Evolutionary conservation across 2,797 vertebrate genomes (phyloP).

Genomic region (Cossypha caffra): DNA sequence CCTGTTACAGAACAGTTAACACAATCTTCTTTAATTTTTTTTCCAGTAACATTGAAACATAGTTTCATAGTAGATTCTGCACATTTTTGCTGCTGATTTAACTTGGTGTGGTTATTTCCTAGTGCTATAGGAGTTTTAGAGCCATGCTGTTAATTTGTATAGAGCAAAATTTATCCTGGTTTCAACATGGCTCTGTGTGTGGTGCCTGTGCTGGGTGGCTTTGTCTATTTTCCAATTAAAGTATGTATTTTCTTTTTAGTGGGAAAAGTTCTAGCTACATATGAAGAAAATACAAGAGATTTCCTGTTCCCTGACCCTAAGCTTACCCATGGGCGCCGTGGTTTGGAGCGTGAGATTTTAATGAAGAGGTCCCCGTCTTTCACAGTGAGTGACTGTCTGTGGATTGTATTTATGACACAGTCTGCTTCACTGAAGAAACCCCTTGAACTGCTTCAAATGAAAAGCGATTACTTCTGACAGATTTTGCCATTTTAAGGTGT

Average conservation of each 20-base stretch:
- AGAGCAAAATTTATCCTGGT: neutral
- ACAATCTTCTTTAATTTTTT: neutral
- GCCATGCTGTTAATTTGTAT: neutral
- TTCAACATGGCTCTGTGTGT: neutral
- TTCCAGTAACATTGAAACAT: neutral
- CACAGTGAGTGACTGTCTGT: constrained; percentile 79
- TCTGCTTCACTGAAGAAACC: constrained; percentile 12
- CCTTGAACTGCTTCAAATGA: constrained; percentile 39
- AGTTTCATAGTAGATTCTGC: neutral
- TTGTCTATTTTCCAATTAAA: constrained; percentile 59
- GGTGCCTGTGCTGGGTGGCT: neutral
- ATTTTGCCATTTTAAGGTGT: constrained; percentile 30
- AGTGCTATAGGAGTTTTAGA: neutral
- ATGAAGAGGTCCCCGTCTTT: constrained; percentile 87
- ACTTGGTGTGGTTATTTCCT: neutral
- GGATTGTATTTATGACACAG: constrained; percentile 22
- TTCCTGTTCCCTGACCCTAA: constrained; percentile 89
- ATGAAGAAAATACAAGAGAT: constrained; percentile 87
- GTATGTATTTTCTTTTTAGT: constrained; percentile 77
- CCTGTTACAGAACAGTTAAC: neutral
- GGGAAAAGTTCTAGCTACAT: constrained; percentile 86
- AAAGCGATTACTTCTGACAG: constrained; percentile 31
- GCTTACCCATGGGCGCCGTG: constrained; percentile 74
- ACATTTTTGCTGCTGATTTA: neutral
- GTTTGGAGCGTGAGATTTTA: constrained; percentile 85